These are phyloP conservation scores for Branchellion lobata DNA, from an alignment of 2,888 invertebrate genomes.

Conservation along the genomic window DNA sequence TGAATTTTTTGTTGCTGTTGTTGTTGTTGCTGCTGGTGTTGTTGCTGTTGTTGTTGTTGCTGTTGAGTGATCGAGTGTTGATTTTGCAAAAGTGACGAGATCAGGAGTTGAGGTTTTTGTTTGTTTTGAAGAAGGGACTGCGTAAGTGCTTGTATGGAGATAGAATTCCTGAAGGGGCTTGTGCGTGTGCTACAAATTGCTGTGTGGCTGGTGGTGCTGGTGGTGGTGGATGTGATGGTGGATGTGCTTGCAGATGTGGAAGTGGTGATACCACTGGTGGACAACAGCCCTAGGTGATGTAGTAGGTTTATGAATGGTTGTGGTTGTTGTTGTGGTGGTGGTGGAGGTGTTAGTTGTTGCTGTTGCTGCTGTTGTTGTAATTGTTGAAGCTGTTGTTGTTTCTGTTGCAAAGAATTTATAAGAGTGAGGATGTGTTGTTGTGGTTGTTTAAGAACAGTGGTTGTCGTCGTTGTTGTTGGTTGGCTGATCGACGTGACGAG, in stretches of 20 bases:
- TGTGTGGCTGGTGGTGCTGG: not conserved
- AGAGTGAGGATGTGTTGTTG: not conserved
- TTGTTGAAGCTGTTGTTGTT: not conserved
- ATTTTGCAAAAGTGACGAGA: slow-evolving; percentile 6
- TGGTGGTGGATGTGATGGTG: not conserved
- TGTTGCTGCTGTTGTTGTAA: not conserved
- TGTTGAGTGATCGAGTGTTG: not conserved
- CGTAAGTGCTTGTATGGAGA: not conserved
- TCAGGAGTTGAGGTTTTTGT: not conserved
- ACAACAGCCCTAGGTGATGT: not conserved
- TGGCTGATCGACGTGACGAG: not conserved
- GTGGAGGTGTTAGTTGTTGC: not conserved
- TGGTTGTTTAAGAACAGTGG: not conserved
- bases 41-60: too few relatives aligned
- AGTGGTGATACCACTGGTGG: not conserved
- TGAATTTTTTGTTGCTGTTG: slow-evolving; percentile 13
- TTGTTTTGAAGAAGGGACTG: not conserved
- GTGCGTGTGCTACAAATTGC: not conserved
- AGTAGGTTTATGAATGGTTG: not conserved
- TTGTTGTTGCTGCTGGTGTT: slow-evolving; percentile 22
- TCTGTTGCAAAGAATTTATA: slow-evolving; percentile 2
- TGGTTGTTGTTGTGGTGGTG: slow-evolving; percentile 6
- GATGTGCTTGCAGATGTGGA: not conserved
- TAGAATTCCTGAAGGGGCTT: not conserved
- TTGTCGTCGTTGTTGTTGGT: not conserved